Percentiles rank a stretch among this genome's conserved stretches.
These are phyloP conservation scores for Papilio demoleus DNA, from an alignment of 2,888 invertebrate genomes.

Conservation along the genomic window DNA sequence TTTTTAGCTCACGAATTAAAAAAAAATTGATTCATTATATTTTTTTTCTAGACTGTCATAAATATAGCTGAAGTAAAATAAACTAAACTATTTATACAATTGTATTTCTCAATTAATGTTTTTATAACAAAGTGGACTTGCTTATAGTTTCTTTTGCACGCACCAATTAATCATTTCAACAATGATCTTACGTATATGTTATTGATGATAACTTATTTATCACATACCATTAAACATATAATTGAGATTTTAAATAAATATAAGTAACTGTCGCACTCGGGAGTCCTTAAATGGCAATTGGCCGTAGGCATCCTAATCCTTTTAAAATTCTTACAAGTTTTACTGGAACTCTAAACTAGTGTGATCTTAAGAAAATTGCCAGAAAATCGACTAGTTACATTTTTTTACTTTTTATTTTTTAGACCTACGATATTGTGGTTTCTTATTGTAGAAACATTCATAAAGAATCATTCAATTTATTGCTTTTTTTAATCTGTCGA, in stretches of 20 bases:
- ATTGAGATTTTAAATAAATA: background rate
- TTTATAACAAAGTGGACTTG: background rate
- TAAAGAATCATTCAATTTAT: too few species aligned
- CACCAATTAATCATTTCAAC: background rate
- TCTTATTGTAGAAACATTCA: too few species aligned
- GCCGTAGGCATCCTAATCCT: background rate
- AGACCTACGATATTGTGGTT: too few species aligned
- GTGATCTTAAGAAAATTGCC: background rate
- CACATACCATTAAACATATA: background rate
- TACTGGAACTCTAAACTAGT: background rate
- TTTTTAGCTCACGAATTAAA: background rate
- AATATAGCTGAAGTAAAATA: background rate
- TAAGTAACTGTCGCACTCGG: background rate
- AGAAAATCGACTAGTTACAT: background rate
- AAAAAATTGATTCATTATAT: background rate
- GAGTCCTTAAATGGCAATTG: too few species aligned
- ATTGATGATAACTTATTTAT: background rate
- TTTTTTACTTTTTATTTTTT: background rate
- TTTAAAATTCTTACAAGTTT: background rate
- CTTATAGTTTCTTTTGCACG: conserved; percentile 2
- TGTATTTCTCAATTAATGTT: conserved; percentile 2
- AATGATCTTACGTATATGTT: background rate
- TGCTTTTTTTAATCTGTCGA: too few species aligned
- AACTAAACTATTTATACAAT: conserved; percentile 1
- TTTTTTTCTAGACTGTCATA: background rate